Evolutionary conservation across 2,113 vertebrate genomes (phyloP), one percentile per base, ranked within the genome.

Genomic region (Nerophis ophidion): DNA sequence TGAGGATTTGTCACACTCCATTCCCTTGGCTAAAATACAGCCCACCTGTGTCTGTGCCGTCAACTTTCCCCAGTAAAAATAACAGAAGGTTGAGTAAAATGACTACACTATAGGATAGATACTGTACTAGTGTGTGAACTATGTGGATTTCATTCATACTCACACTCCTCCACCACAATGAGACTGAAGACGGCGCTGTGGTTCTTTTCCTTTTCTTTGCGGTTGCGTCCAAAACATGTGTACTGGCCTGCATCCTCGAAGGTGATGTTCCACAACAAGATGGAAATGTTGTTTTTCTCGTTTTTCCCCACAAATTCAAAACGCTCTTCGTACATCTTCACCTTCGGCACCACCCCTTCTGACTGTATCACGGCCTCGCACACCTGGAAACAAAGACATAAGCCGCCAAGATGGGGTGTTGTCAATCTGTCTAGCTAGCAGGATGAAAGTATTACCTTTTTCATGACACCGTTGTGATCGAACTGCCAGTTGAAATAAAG

Each of bases 141-240:
- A 26, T 26, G 4, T 2, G 45, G 8, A 7, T 9, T 50, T 48
- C n/a, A 9, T 16, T 48, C 7, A 3, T 50, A 89, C 96, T 88
- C 84, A 98, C 96, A 34, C 80, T 93, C 89, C 0, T 93, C 91
- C 13, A 98, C 93, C 45, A 99, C 95, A 0, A 84, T 84, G 42
- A 99, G 93, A 52, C 78, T 59, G 80, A 96, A 89, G 76, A 90
- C 89, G 66, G 94, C 92, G 0, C 90, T 93, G 87, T 93, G 91
- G 79, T 92, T 79, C 5, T 80, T 85, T 0, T 78, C 19, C 70
- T 73, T 92, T 86, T 98, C 97, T 83, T 88, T 94, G 66, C 90
- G 93, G 86, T 99, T 99, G 81, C 70, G 89, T 80, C 95, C 96
- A 0, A 88, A 87, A 72, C 97, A 99, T 2, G 89, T 96, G 77